Evolutionary conservation across 2,113 vertebrate species (phyloP).

Genomic region (Zosterops pallidus): DNA sequence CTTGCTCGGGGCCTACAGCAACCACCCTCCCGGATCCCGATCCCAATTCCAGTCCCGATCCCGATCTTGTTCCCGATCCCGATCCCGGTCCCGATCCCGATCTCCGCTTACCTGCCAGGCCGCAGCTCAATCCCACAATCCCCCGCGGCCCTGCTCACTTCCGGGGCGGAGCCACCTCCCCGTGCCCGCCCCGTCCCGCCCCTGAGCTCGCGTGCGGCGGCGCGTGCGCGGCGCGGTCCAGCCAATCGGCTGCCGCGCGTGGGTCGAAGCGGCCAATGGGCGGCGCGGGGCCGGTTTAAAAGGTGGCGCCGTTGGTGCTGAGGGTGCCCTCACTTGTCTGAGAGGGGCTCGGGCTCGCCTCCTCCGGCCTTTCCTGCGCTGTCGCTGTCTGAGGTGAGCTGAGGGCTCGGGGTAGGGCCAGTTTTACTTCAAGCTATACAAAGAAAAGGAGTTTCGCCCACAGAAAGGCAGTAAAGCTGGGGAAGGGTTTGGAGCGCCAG

Average conservation of each 20-base stretch:
- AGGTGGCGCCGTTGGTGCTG: fast-evolving
- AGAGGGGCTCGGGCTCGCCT: fast-evolving
- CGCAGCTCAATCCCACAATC: not conserved
- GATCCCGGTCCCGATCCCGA: fast-evolving
- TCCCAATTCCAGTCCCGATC: too few species aligned
- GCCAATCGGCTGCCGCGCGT: not conserved
- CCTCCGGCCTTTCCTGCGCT: fast-evolving
- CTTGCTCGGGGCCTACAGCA: too few species aligned
- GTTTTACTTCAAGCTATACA: fast-evolving
- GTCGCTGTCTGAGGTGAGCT: not conserved
- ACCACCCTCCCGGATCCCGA: too few species aligned
- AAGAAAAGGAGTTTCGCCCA: too few species aligned
- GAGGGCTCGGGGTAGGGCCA: fast-evolving
- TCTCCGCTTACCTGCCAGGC: not conserved
- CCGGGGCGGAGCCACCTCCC: not conserved
- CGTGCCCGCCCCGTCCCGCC: too few species aligned
- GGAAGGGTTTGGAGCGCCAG: too few species aligned
- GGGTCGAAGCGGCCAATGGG: not conserved
- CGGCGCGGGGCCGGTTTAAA: not conserved
- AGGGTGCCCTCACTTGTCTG: fast-evolving
- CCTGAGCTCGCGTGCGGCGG: not conserved
- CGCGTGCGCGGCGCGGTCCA: too few species aligned
- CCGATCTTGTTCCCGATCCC: fast-evolving
- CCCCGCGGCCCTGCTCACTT: fast-evolving
- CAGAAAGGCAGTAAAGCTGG: too few species aligned